These are phyloP conservation scores for Raja brachyura DNA, from an alignment of 2,113 vertebrate species.

Conservation along the genomic window DNA sequence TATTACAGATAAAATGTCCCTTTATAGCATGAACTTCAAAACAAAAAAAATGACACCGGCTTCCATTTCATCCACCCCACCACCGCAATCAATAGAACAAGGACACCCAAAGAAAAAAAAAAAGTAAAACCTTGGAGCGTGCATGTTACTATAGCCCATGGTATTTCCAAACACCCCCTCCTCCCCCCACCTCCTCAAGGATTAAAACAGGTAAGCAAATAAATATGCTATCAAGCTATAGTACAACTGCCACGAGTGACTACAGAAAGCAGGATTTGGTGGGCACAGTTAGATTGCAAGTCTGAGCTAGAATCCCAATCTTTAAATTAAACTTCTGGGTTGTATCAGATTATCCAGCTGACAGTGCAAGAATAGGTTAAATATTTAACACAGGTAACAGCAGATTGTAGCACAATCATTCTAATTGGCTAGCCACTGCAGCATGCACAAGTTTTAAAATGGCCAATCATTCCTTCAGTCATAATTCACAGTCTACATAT, in stretches of 20 bases:
- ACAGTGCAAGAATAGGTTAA: background rate
- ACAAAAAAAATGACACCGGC: background rate
- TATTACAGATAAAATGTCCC: background rate
- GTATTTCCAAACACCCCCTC: too few species aligned
- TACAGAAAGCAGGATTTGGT: background rate
- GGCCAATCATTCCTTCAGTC: background rate
- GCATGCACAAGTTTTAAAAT: background rate
- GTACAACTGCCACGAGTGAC: background rate
- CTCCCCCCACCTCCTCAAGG: background rate
- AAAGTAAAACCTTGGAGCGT: background rate
- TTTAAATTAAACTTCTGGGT: background rate
- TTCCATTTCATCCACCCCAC: background rate
- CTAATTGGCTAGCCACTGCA: background rate
- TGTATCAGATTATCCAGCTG: background rate
- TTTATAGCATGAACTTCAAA: background rate
- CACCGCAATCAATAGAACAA: background rate
- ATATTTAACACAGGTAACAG: background rate
- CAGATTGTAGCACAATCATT: background rate
- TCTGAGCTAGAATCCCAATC: background rate
- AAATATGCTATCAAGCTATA: background rate
- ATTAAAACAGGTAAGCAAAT: too few species aligned
- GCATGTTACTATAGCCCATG: background rate
- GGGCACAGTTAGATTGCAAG: background rate
- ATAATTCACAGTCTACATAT: constrained; percentile 19
- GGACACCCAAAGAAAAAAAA: background rate